Conservation (phyloP, 2,888 invertebrate species). For the Myopa tessellatipennis region DNA sequence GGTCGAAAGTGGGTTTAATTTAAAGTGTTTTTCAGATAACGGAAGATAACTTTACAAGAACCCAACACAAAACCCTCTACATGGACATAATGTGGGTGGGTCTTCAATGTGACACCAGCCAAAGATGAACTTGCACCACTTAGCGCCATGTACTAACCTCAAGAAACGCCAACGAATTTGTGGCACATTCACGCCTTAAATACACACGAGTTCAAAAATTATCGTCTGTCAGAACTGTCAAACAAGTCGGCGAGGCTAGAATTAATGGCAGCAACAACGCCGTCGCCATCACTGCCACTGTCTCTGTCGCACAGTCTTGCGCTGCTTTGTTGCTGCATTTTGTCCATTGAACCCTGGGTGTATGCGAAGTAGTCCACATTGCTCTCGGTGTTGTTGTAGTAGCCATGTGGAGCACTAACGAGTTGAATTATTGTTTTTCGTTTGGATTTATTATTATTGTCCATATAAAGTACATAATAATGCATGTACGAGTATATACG, state of each 20-base stretch:
- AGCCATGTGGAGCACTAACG: slow-evolving; percentile 17
- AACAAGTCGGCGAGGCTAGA: slow-evolving; percentile 69
- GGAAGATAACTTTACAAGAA: no score
- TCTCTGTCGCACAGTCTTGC: slow-evolving; percentile 37
- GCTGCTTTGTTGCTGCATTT: slow-evolving; percentile 11
- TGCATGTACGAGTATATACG: not conserved
- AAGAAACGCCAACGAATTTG: slow-evolving; percentile 10
- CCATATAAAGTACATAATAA: not conserved
- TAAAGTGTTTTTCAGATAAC: no score
- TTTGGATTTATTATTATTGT: slow-evolving; percentile 53
- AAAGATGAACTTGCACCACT: slow-evolving; percentile 4
- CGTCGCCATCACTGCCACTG: slow-evolving; percentile 38
- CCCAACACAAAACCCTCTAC: no score
- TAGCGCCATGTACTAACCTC: not conserved
- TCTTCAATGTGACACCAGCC: no score
- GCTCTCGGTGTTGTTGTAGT: slow-evolving; percentile 31
- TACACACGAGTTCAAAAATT: slow-evolving; percentile 68
- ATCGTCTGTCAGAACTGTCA: slow-evolving; percentile 70
- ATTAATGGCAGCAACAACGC: slow-evolving; percentile 63
- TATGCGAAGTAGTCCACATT: slow-evolving; percentile 30
- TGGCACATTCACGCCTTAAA: slow-evolving; percentile 51
- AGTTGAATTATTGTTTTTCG: slow-evolving; percentile 32
- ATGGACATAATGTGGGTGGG: no score
- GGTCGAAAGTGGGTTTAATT: no score
- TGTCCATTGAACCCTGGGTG: slow-evolving; percentile 29